Conservation (phyloP, 2,888 invertebrate species). For the Eudemis profundana region DNA sequence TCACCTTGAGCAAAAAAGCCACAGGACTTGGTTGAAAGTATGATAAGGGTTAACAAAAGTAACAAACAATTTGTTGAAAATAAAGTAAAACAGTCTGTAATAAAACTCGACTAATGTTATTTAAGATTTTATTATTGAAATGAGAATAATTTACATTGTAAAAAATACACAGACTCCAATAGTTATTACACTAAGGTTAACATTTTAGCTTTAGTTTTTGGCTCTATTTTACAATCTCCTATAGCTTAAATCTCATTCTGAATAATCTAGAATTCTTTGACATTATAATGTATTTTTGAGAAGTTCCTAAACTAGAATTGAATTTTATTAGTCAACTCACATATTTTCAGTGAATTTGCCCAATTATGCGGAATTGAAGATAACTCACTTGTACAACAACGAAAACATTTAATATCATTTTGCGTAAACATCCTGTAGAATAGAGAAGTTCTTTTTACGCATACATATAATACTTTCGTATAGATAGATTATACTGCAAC, state of each 20-base stretch:
- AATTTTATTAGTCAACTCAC: constrained; percentile 28
- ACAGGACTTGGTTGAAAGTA: too few species aligned
- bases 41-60: too few species aligned
- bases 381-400: too few species aligned
- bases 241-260: constrained; percentile 52
- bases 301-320: constrained; percentile 31
- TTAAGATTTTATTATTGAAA: constrained; percentile 83
- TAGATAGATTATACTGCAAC: too few species aligned
- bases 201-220: constrained; percentile 70
- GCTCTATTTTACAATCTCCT: constrained; percentile 71
- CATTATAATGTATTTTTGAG: constrained; percentile 45
- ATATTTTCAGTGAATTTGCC: neutral
- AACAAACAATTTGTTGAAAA: too few species aligned
- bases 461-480: too few species aligned
- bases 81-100: constrained; percentile 44
- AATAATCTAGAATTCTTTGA: constrained; percentile 50
- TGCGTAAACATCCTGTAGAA: too few species aligned
- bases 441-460: too few species aligned
- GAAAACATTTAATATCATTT: too few species aligned
- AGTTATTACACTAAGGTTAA: constrained; percentile 75
- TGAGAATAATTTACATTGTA: constrained; percentile 86
- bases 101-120: constrained; percentile 62
- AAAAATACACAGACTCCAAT: constrained; percentile 83
- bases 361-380: too few species aligned
- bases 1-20: too few species aligned